A percentile compares a stretch with the other conserved stretches of the same genome.
phyloP scores from a whole-genome alignment of 2,888 invertebrate genomes.

The Fragum fragum region DNA sequence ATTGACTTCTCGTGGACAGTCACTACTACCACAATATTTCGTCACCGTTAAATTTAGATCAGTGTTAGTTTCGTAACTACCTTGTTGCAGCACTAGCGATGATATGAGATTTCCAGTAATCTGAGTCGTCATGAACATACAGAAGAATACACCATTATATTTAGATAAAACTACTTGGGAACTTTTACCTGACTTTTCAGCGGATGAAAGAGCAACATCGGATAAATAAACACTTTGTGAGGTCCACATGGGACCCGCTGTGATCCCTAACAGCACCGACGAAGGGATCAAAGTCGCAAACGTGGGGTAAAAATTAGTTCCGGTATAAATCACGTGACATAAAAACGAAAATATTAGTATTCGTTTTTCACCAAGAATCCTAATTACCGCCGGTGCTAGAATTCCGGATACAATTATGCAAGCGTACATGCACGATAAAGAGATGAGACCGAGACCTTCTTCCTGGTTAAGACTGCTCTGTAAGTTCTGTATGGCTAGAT shows the following conservation, averaged over 20 bases:
- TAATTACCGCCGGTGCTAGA: conserved; percentile 80
- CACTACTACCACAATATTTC: conserved; percentile 72
- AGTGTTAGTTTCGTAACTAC: conserved; percentile 46
- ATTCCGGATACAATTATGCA: conserved; percentile 82
- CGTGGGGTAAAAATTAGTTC: conserved; percentile 81
- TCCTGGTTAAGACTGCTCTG: conserved; percentile 82
- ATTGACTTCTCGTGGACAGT: conserved; percentile 69
- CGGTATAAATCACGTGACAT: conserved; percentile 78
- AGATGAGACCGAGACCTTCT: conserved; percentile 77
- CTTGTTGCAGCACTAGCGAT: conserved; percentile 77
- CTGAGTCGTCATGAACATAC: conserved; percentile 81
- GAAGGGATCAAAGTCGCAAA: conserved; percentile 79
- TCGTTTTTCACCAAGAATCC: conserved; percentile 78
- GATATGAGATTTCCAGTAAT: conserved; percentile 84
- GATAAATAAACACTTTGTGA: conserved; percentile 83
- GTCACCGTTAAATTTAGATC: background rate
- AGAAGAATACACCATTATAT: conserved; percentile 83
- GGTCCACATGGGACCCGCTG: conserved; percentile 83
- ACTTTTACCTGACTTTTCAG: conserved; percentile 69
- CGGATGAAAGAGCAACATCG: conserved; percentile 77
- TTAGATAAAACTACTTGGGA: conserved; percentile 76
- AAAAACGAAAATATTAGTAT: conserved; percentile 77
- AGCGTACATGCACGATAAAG: conserved; percentile 81
- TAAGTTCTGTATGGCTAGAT: conserved; percentile 82
- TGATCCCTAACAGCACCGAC: conserved; percentile 79